phyloP scores from a whole-genome alignment of 2,888 invertebrate species.

The Drosophila borealis region DNA sequence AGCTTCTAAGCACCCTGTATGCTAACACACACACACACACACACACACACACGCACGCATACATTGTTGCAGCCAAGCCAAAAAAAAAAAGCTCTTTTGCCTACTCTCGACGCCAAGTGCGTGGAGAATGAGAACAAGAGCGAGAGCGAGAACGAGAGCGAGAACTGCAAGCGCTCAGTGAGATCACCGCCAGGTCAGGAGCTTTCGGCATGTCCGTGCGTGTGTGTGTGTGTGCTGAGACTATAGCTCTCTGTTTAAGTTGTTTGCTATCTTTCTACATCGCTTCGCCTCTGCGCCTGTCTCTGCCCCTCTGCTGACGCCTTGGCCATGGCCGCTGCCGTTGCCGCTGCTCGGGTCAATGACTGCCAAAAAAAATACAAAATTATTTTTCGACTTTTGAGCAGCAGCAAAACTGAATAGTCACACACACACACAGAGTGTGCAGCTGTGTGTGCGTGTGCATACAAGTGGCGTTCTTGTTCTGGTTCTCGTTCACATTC shows the following conservation, averaged over 20 bases:
- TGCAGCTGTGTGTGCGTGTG: slow-evolving; percentile 21
- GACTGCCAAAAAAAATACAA: slow-evolving; percentile 71
- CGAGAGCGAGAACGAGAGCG: not conserved
- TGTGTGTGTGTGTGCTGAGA: slow-evolving; percentile 38
- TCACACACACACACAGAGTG: not conserved
- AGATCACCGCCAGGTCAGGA: slow-evolving; percentile 59
- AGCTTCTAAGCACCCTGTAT: slow-evolving; percentile 60
- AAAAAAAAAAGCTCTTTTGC: slow-evolving; percentile 42
- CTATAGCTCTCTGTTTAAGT: slow-evolving; percentile 74
- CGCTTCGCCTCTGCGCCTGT: slow-evolving; percentile 19
- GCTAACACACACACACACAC: slow-evolving; percentile 7
- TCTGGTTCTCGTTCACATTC: slow-evolving; percentile 42
- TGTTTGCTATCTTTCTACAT: slow-evolving; percentile 79
- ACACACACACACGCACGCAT: not conserved
- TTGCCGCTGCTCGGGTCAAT: slow-evolving; percentile 62
- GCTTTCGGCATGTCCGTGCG: slow-evolving; percentile 31
- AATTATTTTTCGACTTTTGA: slow-evolving; percentile 58
- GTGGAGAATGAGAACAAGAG: slow-evolving; percentile 16
- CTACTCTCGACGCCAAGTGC: slow-evolving; percentile 30
- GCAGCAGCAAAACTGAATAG: slow-evolving; percentile 72
- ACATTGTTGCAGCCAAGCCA: slow-evolving; percentile 33
- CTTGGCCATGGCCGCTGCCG: slow-evolving; percentile 21
- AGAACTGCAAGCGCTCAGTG: slow-evolving; percentile 38
- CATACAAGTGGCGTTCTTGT: slow-evolving; percentile 72
- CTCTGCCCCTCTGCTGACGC: slow-evolving; percentile 10